These are phyloP conservation scores for Sardina pilchardus DNA, from an alignment of 2,113 vertebrate species.

Conservation along the genomic window DNA sequence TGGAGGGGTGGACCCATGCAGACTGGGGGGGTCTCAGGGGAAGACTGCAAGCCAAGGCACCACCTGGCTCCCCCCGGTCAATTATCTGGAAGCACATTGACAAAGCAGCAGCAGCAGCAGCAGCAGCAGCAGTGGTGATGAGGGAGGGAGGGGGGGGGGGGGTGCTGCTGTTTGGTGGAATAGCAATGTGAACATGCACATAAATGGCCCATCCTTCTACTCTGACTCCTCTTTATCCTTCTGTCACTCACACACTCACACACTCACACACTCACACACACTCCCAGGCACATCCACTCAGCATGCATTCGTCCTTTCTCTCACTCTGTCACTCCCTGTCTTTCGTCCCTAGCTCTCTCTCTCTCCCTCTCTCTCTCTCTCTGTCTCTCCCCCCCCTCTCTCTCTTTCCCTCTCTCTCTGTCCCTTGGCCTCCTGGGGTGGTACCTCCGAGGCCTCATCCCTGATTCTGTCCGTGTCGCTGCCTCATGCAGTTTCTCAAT, in stretches of 20 bases:
- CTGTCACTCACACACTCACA: too few relatives aligned
- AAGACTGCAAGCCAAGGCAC: conserved; percentile 50
- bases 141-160: background rate
- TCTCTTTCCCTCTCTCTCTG: conserved; percentile 20
- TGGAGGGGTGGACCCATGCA: conserved; percentile 33
- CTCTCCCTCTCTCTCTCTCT: conserved; percentile 5
- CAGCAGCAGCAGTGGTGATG: conserved; percentile 29
- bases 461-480: conserved; percentile 49
- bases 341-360: background rate
- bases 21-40: conserved; percentile 32
- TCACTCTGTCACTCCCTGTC: conserved; percentile 7
- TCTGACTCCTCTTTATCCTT: background rate
- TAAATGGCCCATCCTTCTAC: background rate
- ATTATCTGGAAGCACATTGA: conserved; percentile 64
- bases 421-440: conserved; percentile 30
- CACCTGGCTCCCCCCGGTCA: conserved; percentile 66
- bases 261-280: background rate
- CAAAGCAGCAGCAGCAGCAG: conserved; percentile 38
- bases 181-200: conserved; percentile 21
- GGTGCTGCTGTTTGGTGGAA: conserved; percentile 41
- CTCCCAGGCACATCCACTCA: background rate
- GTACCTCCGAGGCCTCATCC: conserved; percentile 49
- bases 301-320: background rate
- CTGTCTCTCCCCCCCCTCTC: conserved; percentile 22
- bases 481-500: conserved; percentile 47